Evolutionary conservation across 1,140 invertebrate species (phyloP), one percentile per base, ranked within the genome.

Genomic region (Ceratina calcarata): DNA sequence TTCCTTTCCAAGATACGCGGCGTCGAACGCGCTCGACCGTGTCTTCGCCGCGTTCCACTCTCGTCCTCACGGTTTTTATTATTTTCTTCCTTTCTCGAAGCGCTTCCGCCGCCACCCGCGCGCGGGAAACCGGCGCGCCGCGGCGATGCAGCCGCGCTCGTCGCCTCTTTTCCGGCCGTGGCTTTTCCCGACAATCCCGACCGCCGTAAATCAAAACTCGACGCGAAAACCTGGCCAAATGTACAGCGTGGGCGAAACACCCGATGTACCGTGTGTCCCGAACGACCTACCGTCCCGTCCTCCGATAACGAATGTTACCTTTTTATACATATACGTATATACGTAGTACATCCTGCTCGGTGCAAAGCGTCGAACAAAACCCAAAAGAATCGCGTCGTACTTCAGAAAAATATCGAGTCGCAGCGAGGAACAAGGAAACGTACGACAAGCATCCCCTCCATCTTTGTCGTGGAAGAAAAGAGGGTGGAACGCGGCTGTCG

Each of bases 161-260:
- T 20, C 67, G 57, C 20, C 68, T 49, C 68, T 62, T 49, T 76
- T 20, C 79, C 65, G 64, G 45, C 73, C 57, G 57, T 58, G 64
- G 24, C 32, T 57, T 57, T 57, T n/a, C 55, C 78, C 69, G 76
- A 61, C 81, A 81, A 83, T 86, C 74, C 80, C 74, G 62, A 72
- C 55, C 64, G 22, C 57, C 84, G 85, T 89, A 89, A 79, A 86
- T 87, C 88, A 89, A 86, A 89, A 88, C 84, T 89, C 84, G 82
- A 84, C 74, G 82, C 84, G 87, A 89, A 88, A 91, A 89, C 80
- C 82, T 82, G 87, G 83, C 85, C 83, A 85, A 90, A 87, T 84
- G 85, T 87, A 83, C 75, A 55, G 81, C 53, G 70, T 55, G 71
- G 81, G 80, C 73, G 82, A 78, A 65, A 86, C 37, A 45, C 79